A percentile compares a stretch with the other conserved stretches of the same genome.
phyloP scores from a whole-genome alignment of 2,113 vertebrate genomes.

The Thomomys bottae region DNA sequence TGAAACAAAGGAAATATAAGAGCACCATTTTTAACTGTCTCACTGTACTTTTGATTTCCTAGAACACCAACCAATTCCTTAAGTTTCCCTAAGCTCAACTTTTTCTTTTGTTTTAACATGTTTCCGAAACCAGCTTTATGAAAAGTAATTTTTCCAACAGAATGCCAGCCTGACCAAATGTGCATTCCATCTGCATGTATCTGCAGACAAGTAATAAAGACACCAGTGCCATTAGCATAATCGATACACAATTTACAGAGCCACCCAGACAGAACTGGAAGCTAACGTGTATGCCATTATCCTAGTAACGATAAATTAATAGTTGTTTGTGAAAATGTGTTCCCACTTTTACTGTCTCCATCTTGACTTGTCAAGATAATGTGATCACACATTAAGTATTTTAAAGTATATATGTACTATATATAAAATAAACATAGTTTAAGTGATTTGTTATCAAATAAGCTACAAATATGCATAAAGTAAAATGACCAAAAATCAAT shows the following conservation, averaged over 20 bases:
- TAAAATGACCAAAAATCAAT: slow-evolving; percentile 34
- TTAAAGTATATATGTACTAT: not conserved
- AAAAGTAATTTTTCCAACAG: slow-evolving; percentile 71
- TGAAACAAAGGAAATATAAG: slow-evolving; percentile 81
- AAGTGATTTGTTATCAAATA: slow-evolving; percentile 43
- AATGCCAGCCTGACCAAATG: slow-evolving; percentile 77
- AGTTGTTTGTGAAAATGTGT: slow-evolving; percentile 78
- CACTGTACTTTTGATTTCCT: slow-evolving; percentile 74
- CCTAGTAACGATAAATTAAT: slow-evolving; percentile 83
- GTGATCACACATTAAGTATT: slow-evolving; percentile 31
- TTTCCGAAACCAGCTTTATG: slow-evolving; percentile 40
- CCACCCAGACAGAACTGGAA: slow-evolving; percentile 85
- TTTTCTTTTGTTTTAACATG: slow-evolving; percentile 75
- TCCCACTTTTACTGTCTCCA: slow-evolving; percentile 49
- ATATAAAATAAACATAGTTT: slow-evolving; percentile 19
- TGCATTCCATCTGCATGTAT: slow-evolving; percentile 85
- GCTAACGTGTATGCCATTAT: slow-evolving; percentile 79
- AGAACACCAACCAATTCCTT: slow-evolving; percentile 77
- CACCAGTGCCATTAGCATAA: slow-evolving; percentile 86
- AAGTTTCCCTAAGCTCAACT: slow-evolving; percentile 67
- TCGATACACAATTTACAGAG: slow-evolving; percentile 89
- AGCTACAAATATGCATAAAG: slow-evolving; percentile 32
- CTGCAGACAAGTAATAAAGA: slow-evolving; percentile 87
- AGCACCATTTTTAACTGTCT: slow-evolving; percentile 67
- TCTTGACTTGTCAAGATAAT: slow-evolving; percentile 44